These are phyloP conservation scores for Lethrus apterus DNA, from an alignment of 1,140 invertebrate species.

Conservation along the genomic window DNA sequence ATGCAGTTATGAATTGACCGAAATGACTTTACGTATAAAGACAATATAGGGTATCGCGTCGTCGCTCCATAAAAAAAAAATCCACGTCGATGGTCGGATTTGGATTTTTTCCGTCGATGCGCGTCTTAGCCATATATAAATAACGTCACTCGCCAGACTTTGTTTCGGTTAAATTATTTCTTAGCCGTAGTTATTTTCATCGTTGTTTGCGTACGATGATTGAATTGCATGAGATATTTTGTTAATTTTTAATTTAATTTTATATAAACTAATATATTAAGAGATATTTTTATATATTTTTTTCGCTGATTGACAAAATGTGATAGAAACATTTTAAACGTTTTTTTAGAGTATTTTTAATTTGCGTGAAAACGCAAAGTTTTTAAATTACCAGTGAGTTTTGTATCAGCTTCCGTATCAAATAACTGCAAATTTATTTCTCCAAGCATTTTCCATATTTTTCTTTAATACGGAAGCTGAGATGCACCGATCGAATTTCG, in stretches of 20 bases:
- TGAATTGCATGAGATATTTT: constrained; percentile 7
- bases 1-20: constrained; percentile 10
- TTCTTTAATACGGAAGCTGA: background rate
- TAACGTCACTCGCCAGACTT: too few relatives aligned
- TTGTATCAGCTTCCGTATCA: constrained; percentile 5
- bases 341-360: background rate
- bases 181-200: constrained; percentile 6
- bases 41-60: too few relatives aligned
- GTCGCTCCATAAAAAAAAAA: too few relatives aligned
- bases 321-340: constrained; percentile 5
- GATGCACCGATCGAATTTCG: constrained; percentile 5
- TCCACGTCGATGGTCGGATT: too few relatives aligned
- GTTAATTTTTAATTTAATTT: constrained; percentile 10
- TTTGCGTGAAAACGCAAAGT: background rate
- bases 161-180: constrained; percentile 12
- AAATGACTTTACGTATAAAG: constrained; percentile 3
- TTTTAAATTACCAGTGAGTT: constrained; percentile 5
- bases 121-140: too few relatives aligned
- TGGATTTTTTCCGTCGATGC: too few relatives aligned
- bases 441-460: constrained; percentile 2
- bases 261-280: constrained; percentile 10
- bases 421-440: constrained; percentile 5
- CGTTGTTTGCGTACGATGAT: too few relatives aligned
- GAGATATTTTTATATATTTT: constrained; percentile 12
- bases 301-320: constrained; percentile 7